These are phyloP conservation scores for Semnornis frantzii DNA, from an alignment of 2,113 vertebrate species.

Conservation along the genomic window DNA sequence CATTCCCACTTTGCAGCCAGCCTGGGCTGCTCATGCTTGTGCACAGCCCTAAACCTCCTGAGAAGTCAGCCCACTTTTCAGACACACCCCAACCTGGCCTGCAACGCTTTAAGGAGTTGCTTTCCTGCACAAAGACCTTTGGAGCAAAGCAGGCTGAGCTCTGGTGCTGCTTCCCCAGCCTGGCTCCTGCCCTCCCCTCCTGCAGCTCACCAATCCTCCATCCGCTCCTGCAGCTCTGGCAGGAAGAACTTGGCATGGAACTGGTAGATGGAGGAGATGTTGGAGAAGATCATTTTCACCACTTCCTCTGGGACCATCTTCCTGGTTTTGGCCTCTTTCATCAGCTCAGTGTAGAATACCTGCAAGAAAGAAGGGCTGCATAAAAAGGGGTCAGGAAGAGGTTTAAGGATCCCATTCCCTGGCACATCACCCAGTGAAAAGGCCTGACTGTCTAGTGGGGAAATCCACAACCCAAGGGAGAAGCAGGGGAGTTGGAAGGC, in stretches of 20 bases:
- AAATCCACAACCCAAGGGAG: neutral
- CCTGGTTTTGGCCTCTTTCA: slow-evolving; percentile 77
- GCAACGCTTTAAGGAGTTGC: neutral
- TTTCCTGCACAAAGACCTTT: neutral
- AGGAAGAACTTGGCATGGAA: slow-evolving; percentile 89
- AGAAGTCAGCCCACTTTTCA: neutral
- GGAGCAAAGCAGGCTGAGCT: neutral
- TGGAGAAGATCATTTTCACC: slow-evolving; percentile 89
- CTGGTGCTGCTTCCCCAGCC: neutral
- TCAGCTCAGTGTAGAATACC: slow-evolving; percentile 84
- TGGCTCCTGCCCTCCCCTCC: neutral
- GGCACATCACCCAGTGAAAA: neutral
- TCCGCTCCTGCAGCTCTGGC: slow-evolving; percentile 83
- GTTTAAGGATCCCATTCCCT: neutral
- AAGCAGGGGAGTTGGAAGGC: neutral
- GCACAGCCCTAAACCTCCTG: neutral
- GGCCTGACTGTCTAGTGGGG: neutral
- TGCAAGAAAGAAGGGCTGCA: slow-evolving; percentile 23
- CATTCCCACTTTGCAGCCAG: neutral
- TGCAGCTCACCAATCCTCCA: slow-evolving; percentile 81
- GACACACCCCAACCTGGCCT: neutral
- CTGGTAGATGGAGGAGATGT: slow-evolving; percentile 89
- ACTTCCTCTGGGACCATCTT: slow-evolving; percentile 85
- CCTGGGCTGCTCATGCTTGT: neutral
- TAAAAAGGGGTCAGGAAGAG: neutral